These are phyloP conservation scores for Hylomyscus alleni DNA, from an alignment of 2,797 vertebrate genomes.

Conservation along the genomic window DNA sequence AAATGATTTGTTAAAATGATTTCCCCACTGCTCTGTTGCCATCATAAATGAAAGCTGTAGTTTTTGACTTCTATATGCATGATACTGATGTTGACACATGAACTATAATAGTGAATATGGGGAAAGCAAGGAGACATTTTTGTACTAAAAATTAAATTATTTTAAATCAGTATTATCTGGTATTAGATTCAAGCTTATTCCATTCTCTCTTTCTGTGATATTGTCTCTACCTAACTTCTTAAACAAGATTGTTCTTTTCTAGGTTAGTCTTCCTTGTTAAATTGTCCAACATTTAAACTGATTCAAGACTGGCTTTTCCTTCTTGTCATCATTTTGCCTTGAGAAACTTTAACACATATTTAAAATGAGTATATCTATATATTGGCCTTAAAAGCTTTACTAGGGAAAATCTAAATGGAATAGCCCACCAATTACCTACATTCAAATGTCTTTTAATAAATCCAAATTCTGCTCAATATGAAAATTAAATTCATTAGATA, in stretches of 20 bases:
- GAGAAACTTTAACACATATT: neutral
- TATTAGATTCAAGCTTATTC: neutral
- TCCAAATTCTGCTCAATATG: neutral
- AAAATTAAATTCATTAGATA: neutral
- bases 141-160: neutral
- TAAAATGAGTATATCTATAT: neutral
- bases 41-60: neutral
- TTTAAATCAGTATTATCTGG: neutral
- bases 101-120: neutral
- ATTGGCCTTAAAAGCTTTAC: neutral
- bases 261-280: neutral
- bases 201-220: neutral
- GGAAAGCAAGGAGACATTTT: neutral
- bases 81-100: neutral
- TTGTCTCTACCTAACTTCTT: neutral
- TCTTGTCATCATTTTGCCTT: neutral
- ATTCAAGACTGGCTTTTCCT: neutral
- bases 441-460: neutral
- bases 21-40: neutral
- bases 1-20: accelerated
- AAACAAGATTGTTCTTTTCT: neutral
- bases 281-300: neutral
- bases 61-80: neutral
- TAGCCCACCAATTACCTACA: neutral
- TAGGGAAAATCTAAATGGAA: neutral